Conservation (phyloP, 2,113 vertebrate species). For the Hyperoodon ampullatus region DNA sequence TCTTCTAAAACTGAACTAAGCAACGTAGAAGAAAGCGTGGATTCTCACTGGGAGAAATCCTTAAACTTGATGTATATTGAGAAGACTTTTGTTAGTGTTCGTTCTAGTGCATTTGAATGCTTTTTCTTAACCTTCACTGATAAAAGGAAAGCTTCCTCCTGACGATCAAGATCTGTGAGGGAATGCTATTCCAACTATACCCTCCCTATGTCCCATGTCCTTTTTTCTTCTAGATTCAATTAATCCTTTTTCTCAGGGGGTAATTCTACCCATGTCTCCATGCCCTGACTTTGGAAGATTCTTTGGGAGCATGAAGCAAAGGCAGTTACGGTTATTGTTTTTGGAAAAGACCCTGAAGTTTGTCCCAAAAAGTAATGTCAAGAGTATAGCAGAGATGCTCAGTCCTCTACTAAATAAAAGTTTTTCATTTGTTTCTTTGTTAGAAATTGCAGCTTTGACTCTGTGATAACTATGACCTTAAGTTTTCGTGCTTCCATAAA, state of each 20-base stretch:
- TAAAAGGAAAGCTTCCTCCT: neutral
- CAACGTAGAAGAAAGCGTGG: neutral
- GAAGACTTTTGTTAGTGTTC: neutral
- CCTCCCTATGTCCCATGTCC: neutral
- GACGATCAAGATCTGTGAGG: neutral
- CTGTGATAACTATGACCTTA: neutral
- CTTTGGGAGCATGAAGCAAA: neutral
- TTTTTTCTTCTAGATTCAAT: neutral
- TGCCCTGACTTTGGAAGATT: neutral
- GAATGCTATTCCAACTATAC: neutral
- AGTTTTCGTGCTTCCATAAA: neutral
- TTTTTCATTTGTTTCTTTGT: neutral
- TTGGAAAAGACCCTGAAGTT: neutral
- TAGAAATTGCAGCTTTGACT: neutral
- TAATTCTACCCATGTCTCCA: neutral
- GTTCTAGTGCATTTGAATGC: neutral
- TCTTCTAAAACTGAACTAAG: conserved; percentile 58
- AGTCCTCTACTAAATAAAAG: neutral
- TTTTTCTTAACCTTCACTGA: neutral
- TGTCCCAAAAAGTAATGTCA: conserved; percentile 23
- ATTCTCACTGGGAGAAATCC: neutral
- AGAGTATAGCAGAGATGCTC: neutral
- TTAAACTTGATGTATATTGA: neutral
- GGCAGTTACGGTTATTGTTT: neutral
- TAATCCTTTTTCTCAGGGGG: neutral